Base-by-base conservation (phyloP, 2,888 invertebrate genomes). In the Xylota segnis region DNA sequence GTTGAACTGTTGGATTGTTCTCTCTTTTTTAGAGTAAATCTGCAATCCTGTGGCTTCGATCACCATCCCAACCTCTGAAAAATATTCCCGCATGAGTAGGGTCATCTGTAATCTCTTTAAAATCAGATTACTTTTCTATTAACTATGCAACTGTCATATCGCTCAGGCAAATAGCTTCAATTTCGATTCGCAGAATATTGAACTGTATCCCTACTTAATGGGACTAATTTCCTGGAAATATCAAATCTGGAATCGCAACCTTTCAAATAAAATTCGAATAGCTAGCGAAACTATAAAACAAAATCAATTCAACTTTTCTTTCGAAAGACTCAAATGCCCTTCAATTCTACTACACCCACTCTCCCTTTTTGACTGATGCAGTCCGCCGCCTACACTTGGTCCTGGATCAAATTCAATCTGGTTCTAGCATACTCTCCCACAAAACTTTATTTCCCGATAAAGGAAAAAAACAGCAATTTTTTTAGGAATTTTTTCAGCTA, bases 381-480 rank as follows among this genome's bases (percentile, higher is more conserved):
- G 12, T 23, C 23, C 23, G 14, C 45, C 16, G 9, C 45, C 16
- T 14, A 45, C 7, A 45, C 4, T 45, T 50, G 12, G 50, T 12
- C 5, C 23, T 50, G 23, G 23, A 50, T 50, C 23, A 50, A 50
- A 50, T 50, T 50, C 50, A 23, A 50, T 50, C 23, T 50, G 50
- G 50, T 50, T 9, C 10, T 16, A 23, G 23, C 23, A 12, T 23
- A 12, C 50, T 23, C 10, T 23, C 10, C 9, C 12, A 12, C 12
- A 50, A 23, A 50, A 50, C 23, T 50, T 23, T 50, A 50, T 50
- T 50, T 23, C 50, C 10, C 50, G 23, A 50, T 50, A 50, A 50
- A 50, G 4, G 23, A 50, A 50, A 23, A 23, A 3, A n/a, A n/a
- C n/a, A n/a, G n/a, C n/a, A n/a, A 23, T 23, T 23, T 23, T 23